These are phyloP conservation scores for Ictalurus punctatus DNA, from an alignment of 2,113 vertebrate genomes.

Conservation along the genomic window DNA sequence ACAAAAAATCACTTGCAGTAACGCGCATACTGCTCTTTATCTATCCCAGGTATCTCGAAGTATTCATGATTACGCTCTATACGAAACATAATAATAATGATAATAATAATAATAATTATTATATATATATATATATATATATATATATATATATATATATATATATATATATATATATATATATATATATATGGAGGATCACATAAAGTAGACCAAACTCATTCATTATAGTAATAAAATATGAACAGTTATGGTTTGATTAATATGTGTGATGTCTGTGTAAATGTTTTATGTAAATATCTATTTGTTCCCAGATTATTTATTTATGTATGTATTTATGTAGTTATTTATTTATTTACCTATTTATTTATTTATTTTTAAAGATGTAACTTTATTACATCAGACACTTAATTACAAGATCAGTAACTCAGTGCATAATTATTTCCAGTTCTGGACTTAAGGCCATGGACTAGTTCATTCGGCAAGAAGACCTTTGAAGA, in stretches of 20 bases:
- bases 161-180: no score
- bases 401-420: constrained; percentile 37
- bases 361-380: background rate
- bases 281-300: background rate
- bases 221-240: background rate
- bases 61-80: background rate
- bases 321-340: background rate
- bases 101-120: no score
- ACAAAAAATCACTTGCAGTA: background rate
- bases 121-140: no score
- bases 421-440: constrained; percentile 22
- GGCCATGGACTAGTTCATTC: constrained; percentile 24
- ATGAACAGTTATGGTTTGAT: background rate
- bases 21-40: background rate
- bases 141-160: no score
- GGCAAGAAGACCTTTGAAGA: constrained; percentile 17
- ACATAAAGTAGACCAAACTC: background rate
- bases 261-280: constrained; percentile 2
- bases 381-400: no score
- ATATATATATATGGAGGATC: no score
- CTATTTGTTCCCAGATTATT: background rate
- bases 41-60: background rate
- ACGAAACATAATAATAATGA: background rate
- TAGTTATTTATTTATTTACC: no score
- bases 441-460: constrained; percentile 9